Percentiles rank a stretch among this genome's conserved stretches.
Evolutionary conservation across 1,140 invertebrate species (phyloP).

Genomic region (Physella acuta): DNA sequence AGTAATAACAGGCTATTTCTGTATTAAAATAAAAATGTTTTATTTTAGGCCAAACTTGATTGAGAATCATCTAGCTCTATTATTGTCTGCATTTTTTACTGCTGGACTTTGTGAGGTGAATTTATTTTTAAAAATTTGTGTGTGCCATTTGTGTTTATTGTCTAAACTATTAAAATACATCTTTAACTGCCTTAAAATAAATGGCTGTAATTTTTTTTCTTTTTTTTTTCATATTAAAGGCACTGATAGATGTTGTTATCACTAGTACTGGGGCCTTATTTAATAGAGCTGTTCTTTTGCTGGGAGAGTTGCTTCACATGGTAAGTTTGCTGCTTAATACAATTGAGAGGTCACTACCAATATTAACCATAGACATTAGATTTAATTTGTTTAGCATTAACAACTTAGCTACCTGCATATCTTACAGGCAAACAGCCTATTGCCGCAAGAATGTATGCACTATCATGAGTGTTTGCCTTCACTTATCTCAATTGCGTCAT

Average conservation of each 20-base stretch:
- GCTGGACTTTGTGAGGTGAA: conserved; percentile 75
- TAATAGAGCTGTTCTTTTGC: conserved; percentile 83
- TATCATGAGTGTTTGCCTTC: conserved; percentile 79
- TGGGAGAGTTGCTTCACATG: conserved; percentile 84
- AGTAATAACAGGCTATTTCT: too few relatives aligned
- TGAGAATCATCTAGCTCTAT: conserved; percentile 85
- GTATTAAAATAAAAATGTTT: too few relatives aligned
- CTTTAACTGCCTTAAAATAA: background rate
- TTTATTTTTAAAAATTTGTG: too few relatives aligned
- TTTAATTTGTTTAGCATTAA: too few relatives aligned
- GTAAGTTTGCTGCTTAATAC: conserved; percentile 64
- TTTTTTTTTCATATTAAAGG: conserved; percentile 68
- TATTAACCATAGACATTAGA: too few relatives aligned
- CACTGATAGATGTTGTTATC: conserved; percentile 87
- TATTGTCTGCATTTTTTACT: conserved; percentile 85
- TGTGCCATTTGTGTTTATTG: too few relatives aligned
- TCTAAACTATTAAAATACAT: background rate
- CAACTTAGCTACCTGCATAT: too few relatives aligned
- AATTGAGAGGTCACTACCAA: too few relatives aligned
- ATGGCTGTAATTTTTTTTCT: conserved; percentile 16
- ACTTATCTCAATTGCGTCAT: conserved; percentile 77
- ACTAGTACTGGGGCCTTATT: conserved; percentile 85
- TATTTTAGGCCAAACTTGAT: conserved; percentile 84
- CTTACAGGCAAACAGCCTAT: conserved; percentile 65
- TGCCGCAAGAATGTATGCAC: conserved; percentile 82